phyloP scores from a whole-genome alignment of 1,140 invertebrate species.

The Elymnias hypermnestra region DNA sequence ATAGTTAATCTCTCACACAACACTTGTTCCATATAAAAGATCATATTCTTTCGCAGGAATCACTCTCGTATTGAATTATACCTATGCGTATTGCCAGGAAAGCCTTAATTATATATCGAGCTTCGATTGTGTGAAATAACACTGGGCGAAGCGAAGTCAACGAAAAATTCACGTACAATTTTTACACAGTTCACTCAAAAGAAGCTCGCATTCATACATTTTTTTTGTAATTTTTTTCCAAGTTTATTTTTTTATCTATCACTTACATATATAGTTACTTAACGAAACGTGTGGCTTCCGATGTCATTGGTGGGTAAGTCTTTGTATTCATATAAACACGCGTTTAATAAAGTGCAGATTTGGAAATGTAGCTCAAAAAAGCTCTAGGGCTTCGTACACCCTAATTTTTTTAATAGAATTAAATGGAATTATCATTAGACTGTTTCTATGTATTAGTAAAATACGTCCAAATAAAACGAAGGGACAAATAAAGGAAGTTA shows the following conservation, averaged over 20 bases:
- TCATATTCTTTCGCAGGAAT: constrained; percentile 25
- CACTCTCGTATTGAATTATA: constrained; percentile 30
- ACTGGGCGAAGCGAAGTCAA: constrained; percentile 28
- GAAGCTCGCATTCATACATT: constrained; percentile 54
- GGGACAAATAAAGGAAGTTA: too few relatives aligned
- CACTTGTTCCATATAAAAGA: constrained; percentile 49
- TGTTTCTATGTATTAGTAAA: constrained; percentile 5
- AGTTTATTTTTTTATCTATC: constrained; percentile 60
- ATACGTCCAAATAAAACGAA: too few relatives aligned
- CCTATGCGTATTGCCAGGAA: constrained; percentile 57
- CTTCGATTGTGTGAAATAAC: constrained; percentile 58
- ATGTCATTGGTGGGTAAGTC: constrained; percentile 68
- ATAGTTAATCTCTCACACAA: constrained; percentile 27
- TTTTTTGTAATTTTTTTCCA: constrained; percentile 50
- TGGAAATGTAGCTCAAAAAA: constrained; percentile 30
- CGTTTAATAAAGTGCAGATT: constrained; percentile 40
- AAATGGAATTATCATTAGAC: constrained; percentile 12
- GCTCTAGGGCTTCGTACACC: constrained; percentile 10
- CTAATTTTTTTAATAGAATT: constrained; percentile 9
- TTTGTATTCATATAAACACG: constrained; percentile 58
- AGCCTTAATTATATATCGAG: constrained; percentile 64
- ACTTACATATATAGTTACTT: constrained; percentile 63
- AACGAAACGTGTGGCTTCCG: constrained; percentile 69
- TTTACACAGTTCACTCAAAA: constrained; percentile 48
- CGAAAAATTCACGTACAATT: constrained; percentile 26